These are phyloP conservation scores for Pseudococcus viburni DNA, from an alignment of 2,888 invertebrate species.

Conservation along the genomic window DNA sequence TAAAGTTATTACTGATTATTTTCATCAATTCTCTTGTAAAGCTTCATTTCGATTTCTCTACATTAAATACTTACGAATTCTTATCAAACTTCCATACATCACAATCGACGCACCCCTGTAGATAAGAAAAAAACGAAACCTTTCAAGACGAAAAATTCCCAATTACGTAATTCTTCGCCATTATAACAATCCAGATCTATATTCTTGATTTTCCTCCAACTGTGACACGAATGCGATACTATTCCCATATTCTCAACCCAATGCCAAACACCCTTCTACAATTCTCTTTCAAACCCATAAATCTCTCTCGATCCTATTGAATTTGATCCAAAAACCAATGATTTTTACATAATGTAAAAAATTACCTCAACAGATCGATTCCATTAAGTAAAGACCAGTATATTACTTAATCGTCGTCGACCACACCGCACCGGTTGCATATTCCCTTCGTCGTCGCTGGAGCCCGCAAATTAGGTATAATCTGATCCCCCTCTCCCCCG, in stretches of 20 bases:
- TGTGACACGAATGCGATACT: not conserved
- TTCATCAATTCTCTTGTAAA: no score
- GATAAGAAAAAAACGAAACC: no score
- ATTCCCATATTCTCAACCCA: not conserved
- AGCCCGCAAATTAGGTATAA: not conserved
- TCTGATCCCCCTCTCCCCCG: no score
- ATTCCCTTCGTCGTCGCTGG: not conserved
- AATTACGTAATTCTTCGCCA: no score
- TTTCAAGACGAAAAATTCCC: no score
- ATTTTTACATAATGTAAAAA: not conserved
- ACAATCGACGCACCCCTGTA: no score
- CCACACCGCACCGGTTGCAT: not conserved
- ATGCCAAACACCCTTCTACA: not conserved
- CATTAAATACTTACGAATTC: no score
- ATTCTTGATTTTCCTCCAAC: not conserved
- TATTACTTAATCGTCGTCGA: not conserved
- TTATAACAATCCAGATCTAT: no score
- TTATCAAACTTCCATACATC: no score
- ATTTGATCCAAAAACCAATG: not conserved
- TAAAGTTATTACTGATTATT: no score
- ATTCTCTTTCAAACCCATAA: not conserved
- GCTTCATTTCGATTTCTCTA: no score
- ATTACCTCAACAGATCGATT: not conserved
- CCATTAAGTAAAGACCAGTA: not conserved
- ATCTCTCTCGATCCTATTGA: not conserved